These are phyloP conservation scores for Rhopalosiphum maidis DNA, from an alignment of 1,140 invertebrate species.

Conservation along the genomic window DNA sequence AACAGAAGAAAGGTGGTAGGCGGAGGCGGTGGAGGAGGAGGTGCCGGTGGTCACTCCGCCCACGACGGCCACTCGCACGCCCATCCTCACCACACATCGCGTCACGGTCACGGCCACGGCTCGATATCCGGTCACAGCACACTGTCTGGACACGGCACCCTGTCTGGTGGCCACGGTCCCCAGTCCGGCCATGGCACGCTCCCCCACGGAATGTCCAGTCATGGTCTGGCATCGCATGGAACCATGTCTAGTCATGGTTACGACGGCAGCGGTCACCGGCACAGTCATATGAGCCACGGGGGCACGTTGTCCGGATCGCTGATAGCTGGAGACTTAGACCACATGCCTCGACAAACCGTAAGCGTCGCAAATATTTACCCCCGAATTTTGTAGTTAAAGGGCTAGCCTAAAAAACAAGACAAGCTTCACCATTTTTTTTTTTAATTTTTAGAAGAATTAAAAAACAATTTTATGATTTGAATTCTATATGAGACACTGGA, in stretches of 20 bases:
- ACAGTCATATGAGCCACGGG: constrained; percentile 29
- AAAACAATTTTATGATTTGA: no score
- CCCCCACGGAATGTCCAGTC: constrained; percentile 21
- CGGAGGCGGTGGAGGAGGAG: background rate
- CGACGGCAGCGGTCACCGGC: constrained; percentile 44
- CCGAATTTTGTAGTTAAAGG: background rate
- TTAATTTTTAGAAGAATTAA: background rate
- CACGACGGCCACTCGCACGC: constrained; percentile 51
- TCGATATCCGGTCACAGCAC: constrained; percentile 52
- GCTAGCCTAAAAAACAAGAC: background rate
- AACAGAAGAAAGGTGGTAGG: constrained; percentile 79
- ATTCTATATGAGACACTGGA: no score
- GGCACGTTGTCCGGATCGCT: constrained; percentile 38
- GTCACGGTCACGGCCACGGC: constrained; percentile 49
- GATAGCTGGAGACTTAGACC: constrained; percentile 63
- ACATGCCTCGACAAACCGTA: constrained; percentile 79
- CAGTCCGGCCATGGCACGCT: constrained; percentile 9
- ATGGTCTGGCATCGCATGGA: constrained; percentile 54
- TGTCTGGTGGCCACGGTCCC: background rate
- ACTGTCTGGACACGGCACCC: background rate
- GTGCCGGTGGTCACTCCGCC: background rate
- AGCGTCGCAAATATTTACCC: constrained; percentile 63
- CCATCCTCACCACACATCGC: constrained; percentile 40
- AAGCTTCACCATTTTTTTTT: background rate
- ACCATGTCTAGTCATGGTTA: constrained; percentile 69